A percentile compares a stretch with the other conserved stretches of the same genome.
Evolutionary conservation across 2,113 vertebrate species (phyloP).

Genomic region (Myotis lucifugus): DNA sequence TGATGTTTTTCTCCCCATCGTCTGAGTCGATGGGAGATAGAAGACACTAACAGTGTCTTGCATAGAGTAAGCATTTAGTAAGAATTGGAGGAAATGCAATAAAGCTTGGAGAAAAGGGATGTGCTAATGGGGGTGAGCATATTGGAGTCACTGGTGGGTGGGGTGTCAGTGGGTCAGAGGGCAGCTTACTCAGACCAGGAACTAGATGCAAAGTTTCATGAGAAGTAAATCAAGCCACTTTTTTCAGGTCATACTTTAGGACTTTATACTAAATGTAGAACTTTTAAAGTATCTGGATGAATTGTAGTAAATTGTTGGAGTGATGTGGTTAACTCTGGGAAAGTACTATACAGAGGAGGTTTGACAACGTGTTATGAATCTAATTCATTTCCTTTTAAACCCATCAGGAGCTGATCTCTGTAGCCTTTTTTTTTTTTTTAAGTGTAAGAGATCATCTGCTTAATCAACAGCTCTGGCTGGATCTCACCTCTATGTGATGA

Average conservation of each 20-base stretch:
- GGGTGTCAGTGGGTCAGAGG: not conserved
- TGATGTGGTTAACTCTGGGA: not conserved
- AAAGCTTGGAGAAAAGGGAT: not conserved
- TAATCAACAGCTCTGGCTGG: not conserved
- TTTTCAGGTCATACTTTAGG: not conserved
- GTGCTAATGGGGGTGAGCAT: not conserved
- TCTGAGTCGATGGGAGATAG: not conserved
- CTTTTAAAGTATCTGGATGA: not conserved
- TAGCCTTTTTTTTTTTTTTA: not conserved
- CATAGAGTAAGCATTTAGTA: not conserved
- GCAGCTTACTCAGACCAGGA: not conserved
- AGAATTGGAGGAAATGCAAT: not conserved
- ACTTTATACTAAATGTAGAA: not conserved
- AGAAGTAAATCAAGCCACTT: not conserved
- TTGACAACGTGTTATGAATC: not conserved
- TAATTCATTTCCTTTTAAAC: constrained; percentile 1
- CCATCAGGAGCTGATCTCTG: not conserved
- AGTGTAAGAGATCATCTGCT: not conserved
- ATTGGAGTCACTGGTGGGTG: not conserved
- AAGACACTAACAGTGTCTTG: not conserved
- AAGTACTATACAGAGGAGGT: not conserved
- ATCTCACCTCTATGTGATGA: constrained; percentile 5
- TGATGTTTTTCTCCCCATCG: not conserved
- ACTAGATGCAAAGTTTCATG: not conserved
- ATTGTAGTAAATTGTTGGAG: not conserved